Evolutionary conservation across 2,888 invertebrate species (phyloP).

Genomic region (Silvanus unidentatus): DNA sequence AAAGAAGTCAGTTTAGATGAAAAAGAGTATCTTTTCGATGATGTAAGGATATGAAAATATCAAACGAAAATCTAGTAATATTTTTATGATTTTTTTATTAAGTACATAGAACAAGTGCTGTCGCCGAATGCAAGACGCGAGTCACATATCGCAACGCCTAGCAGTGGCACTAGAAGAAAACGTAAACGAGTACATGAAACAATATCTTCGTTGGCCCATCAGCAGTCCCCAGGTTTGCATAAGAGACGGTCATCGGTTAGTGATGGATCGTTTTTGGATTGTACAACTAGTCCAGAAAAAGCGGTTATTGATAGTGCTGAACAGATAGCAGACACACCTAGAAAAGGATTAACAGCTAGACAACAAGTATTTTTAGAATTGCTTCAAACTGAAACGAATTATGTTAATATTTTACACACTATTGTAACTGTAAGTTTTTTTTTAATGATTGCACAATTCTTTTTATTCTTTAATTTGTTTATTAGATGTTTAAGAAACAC

Average conservation of each 20-base stretch:
- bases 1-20: slow-evolving; percentile 91
- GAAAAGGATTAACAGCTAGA: slow-evolving; percentile 66
- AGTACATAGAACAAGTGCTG: slow-evolving; percentile 50
- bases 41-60: slow-evolving; percentile 67
- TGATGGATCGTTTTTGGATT: slow-evolving; percentile 85
- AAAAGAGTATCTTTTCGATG: slow-evolving; percentile 80
- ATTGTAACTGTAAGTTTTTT: slow-evolving; percentile 71
- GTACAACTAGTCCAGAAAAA: slow-evolving; percentile 75
- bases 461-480: slow-evolving; percentile 19
- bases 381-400: slow-evolving; percentile 94
- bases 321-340: slow-evolving; percentile 52
- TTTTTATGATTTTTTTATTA: no score
- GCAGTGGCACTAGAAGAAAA: slow-evolving; percentile 61
- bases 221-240: slow-evolving; percentile 54
- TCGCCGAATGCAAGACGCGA: slow-evolving; percentile 52
- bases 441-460: neutral
- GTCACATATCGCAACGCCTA: slow-evolving; percentile 50
- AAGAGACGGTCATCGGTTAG: slow-evolving; percentile 83
- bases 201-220: slow-evolving; percentile 51
- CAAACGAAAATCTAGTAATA: slow-evolving; percentile 3
- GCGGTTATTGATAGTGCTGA: slow-evolving; percentile 46
- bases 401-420: slow-evolving; percentile 89
- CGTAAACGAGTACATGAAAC: slow-evolving; percentile 71
- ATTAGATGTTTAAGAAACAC: slow-evolving; percentile 87
- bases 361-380: slow-evolving; percentile 87